These are phyloP conservation scores for Rhinoderma darwinii DNA, from an alignment of 2,113 vertebrate species.

Conservation along the genomic window DNA sequence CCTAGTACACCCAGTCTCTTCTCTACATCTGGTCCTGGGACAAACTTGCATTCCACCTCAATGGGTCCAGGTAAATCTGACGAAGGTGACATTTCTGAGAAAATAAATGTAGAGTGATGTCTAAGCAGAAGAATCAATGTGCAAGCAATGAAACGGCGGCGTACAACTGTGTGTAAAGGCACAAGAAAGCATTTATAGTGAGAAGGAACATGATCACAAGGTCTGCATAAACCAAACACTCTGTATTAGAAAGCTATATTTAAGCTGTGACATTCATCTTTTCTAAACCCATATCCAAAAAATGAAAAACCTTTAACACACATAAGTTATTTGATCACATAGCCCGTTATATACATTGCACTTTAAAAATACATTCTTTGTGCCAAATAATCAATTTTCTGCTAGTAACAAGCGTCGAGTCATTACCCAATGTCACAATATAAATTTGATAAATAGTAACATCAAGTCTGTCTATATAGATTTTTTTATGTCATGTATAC, in stretches of 20 bases:
- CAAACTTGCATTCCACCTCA: conserved; percentile 72
- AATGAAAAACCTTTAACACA: not conserved
- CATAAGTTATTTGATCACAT: not conserved
- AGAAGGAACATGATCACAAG: conserved; percentile 19
- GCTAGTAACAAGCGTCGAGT: not conserved
- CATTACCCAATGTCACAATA: not conserved
- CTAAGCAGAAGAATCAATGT: not conserved
- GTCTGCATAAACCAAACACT: not conserved
- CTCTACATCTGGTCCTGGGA: conserved; percentile 62
- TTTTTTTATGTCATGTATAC: too few species aligned
- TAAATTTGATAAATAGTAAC: not conserved
- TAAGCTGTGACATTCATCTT: not conserved
- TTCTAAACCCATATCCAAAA: not conserved
- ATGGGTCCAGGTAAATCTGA: conserved; percentile 56
- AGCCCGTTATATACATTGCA: not conserved
- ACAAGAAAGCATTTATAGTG: not conserved
- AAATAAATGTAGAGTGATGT: not conserved
- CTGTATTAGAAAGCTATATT: not conserved
- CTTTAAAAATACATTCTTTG: not conserved
- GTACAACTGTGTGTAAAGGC: not conserved
- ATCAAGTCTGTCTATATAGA: not conserved
- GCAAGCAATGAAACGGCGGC: not conserved
- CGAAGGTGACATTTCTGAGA: conserved; percentile 33
- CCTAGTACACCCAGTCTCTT: conserved; percentile 65
- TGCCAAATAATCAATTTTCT: not conserved